Evolutionary conservation across 2,888 invertebrate genomes (phyloP), one percentile per base, ranked within the genome.

Genomic region (Zygaena filipendulae): DNA sequence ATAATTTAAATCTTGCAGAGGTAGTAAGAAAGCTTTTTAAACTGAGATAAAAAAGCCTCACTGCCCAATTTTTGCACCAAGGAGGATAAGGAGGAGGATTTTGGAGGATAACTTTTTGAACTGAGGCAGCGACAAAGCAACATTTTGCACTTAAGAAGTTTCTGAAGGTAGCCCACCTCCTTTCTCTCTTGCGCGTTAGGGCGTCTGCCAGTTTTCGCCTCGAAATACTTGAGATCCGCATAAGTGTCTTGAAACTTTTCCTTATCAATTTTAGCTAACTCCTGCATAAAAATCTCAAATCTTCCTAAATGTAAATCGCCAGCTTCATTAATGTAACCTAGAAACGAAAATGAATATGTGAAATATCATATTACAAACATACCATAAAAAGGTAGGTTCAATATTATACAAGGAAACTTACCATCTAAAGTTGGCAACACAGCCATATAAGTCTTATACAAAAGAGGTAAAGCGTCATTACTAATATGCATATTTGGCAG

Each of bases 401-500:
- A n/a, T 10, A n/a, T 21, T 21, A 21, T 29, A n/a, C n/a, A n/a
- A n/a, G n/a, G n/a, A n/a, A n/a, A 53, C 77, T 72, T 62, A 90
- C 96, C 97, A 64, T 89, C 90, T 41, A 97, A 81, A 19, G 85
- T 85, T 1, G 95, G 95, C 47, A 97, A 77, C 19, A 95, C 87
- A 25, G 86, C 84, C 72, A 90, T 95, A 66, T 99, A 97, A 1
- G 90, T 90, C 48, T 86, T 84, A 70, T 95, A 97, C 21, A 99
- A 77, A 36, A 91, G 59, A 0, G 95, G 92, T 38, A 98, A 68
- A 8, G 95, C 95, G 51, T 95, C 94, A 52, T 91, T 90, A 43
- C 87, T 86, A 42, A 99, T 98, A 63, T 98, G 95, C 62, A 99
- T 84, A 64, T 95, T 89, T 2, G 98, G 98, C 39, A 98, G 81